Evolutionary conservation across 2,888 invertebrate genomes (phyloP).

Genomic region (Drosophila silvestris): DNA sequence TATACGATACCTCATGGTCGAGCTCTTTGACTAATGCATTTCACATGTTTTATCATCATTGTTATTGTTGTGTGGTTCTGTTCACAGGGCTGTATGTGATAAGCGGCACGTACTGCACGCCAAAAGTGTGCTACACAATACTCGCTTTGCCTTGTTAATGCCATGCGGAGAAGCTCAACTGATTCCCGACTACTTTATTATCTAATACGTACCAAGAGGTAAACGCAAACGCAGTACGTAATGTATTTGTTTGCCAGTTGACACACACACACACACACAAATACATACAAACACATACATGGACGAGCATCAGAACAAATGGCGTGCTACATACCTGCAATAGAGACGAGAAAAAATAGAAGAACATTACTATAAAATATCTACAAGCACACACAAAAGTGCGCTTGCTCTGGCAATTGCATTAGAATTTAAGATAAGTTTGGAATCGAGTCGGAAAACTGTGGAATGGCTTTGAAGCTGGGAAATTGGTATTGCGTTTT

Average conservation of each 20-base stretch:
- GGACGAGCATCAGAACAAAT: conserved; percentile 54
- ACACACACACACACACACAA: conserved; percentile 17
- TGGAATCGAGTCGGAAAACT: conserved; percentile 8
- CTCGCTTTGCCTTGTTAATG: conserved; percentile 47
- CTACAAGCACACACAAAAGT: conserved; percentile 33
- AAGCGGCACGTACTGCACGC: conserved; percentile 75
- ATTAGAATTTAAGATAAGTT: conserved; percentile 80
- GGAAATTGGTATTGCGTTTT: conserved; percentile 32
- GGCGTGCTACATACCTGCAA: conserved; percentile 72
- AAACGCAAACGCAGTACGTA: conserved; percentile 38
- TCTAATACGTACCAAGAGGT: conserved; percentile 48
- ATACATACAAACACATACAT: conserved; percentile 10
- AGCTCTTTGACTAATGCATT: neutral
- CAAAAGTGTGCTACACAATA: conserved; percentile 62
- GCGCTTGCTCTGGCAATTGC: conserved; percentile 48
- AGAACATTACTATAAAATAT: conserved; percentile 66
- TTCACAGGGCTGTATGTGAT: conserved; percentile 65
- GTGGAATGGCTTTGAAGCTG: conserved; percentile 4
- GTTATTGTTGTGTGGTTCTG: conserved; percentile 20
- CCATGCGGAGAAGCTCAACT: conserved; percentile 46
- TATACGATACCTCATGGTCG: neutral
- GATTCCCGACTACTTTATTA: conserved; percentile 71
- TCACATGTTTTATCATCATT: neutral
- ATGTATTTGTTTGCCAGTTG: conserved; percentile 72
- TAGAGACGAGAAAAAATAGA: conserved; percentile 49